Percentiles rank a stretch among this genome's conserved stretches.
These are phyloP conservation scores for Drosophila lacicola DNA, from an alignment of 2,888 invertebrate genomes.

Conservation along the genomic window DNA sequence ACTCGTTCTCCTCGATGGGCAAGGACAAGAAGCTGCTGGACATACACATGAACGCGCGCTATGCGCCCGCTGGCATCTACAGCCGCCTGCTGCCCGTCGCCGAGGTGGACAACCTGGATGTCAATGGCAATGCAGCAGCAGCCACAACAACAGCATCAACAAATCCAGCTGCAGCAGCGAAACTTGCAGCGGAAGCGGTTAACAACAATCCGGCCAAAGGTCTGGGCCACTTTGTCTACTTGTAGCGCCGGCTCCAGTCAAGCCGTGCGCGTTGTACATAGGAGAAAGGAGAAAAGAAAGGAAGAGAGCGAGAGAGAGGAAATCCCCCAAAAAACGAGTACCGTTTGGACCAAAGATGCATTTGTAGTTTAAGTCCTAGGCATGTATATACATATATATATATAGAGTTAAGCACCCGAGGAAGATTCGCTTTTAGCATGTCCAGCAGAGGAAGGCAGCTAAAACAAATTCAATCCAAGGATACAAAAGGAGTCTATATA, in stretches of 20 bases:
- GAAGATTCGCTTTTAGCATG: constrained; percentile 4
- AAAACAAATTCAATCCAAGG: constrained; percentile 18
- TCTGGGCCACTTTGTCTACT: constrained; percentile 84
- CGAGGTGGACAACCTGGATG: constrained; percentile 53
- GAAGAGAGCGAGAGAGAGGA: constrained; percentile 10
- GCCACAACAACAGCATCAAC: constrained; percentile 2
- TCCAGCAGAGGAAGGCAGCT: neutral
- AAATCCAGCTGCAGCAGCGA: constrained; percentile 7
- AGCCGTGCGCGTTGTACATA: constrained; percentile 38
- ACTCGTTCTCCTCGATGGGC: constrained; percentile 85
- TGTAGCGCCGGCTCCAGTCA: constrained; percentile 64
- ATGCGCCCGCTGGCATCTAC: constrained; percentile 61
- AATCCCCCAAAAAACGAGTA: constrained; percentile 49
- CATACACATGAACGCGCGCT: constrained; percentile 82
- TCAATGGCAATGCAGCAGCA: constrained; percentile 61
- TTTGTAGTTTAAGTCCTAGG: constrained; percentile 60
- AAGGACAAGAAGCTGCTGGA: constrained; percentile 85
- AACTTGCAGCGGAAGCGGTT: constrained; percentile 78
- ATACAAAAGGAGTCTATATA: constrained; percentile 65
- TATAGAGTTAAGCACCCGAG: constrained; percentile 12
- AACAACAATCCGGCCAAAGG: constrained; percentile 85
- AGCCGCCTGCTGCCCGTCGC: constrained; percentile 62
- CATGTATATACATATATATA: constrained; percentile 34
- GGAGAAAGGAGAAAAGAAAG: neutral
- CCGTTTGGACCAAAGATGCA: constrained; percentile 75